Evolutionary conservation across 2,888 invertebrate species (phyloP), one percentile per base, ranked within the genome.

Genomic region (Epistrophella euchroma): DNA sequence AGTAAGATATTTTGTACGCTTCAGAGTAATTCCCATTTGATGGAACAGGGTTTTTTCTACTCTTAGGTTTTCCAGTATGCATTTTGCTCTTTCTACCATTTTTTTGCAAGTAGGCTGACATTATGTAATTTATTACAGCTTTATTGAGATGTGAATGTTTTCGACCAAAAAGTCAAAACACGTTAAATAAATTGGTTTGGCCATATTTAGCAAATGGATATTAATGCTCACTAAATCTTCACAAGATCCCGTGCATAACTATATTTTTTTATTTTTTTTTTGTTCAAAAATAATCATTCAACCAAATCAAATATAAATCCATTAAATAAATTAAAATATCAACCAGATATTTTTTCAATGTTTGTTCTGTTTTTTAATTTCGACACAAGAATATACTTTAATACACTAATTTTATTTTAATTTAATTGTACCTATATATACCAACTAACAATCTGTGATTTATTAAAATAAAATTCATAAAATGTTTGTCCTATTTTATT

Each of bases 251-350:
- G n/a, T n/a, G n/a, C n/a, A 32, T 15, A 19, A n/a, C 4, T 4
- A 37, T 15, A 40, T 4, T 22, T 22, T 40, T 13, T 19, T 13
- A 19, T 7, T 6, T 37, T 13, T 25, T 37, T 7, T 6, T 37
- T 13, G n/a, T n/a, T 25, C 5, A 25, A 58, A 10, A 37, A 60
- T 0, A 13, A 60, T 10, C 15, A 40, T 60, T 7, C 4, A 15
- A 19, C 0, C 15, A 60, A 60, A 40, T 37, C 15, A 37, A 60
- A 60, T 40, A 22, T 40, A 60, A 40, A 37, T 58, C 60, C 60
- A 60, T 60, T 60, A 60, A 19, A 15, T 15, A 60, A 60, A 60
- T 60, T 60, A 60, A 60, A 22, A 37, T 60, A 37, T 37, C 22
- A 2, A 35, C 15, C 15, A 15, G 22, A 37, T 7, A 37, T 19